These are phyloP conservation scores for Phyto melanocephala DNA, from an alignment of 2,888 invertebrate species.

Conservation along the genomic window DNA sequence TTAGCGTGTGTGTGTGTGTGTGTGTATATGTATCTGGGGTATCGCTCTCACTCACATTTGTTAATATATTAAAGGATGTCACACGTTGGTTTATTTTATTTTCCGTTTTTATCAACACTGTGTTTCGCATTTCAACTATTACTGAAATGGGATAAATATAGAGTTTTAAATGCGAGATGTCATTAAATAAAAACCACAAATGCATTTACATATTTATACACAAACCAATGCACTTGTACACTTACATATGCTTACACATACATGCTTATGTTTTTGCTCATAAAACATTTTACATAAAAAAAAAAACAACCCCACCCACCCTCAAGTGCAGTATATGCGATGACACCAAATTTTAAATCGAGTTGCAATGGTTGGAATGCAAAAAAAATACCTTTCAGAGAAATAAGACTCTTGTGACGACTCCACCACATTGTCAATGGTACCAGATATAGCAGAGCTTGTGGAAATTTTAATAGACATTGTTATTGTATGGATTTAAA, in stretches of 20 bases:
- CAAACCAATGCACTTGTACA: conserved; percentile 7
- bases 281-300: conserved; percentile 13
- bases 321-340: neutral
- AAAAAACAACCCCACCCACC: conserved; percentile 3
- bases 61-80: conserved; percentile 31
- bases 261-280: neutral
- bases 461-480: neutral
- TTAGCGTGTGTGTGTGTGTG: neutral
- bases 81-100: conserved; percentile 21
- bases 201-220: conserved; percentile 45
- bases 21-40: neutral
- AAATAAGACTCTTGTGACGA: neutral
- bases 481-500: conserved; percentile 9
- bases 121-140: conserved; percentile 4
- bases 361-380: conserved; percentile 46
- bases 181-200: conserved; percentile 59
- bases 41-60: neutral
- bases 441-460: neutral
- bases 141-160: conserved; percentile 44
- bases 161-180: conserved; percentile 55
- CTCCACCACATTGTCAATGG: neutral
- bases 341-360: conserved; percentile 47
- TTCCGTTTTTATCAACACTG: neutral
- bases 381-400: conserved; percentile 23
- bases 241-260: neutral